Evolutionary conservation across 2,888 invertebrate species (phyloP).

Genomic region (Cheilosia grossa): DNA sequence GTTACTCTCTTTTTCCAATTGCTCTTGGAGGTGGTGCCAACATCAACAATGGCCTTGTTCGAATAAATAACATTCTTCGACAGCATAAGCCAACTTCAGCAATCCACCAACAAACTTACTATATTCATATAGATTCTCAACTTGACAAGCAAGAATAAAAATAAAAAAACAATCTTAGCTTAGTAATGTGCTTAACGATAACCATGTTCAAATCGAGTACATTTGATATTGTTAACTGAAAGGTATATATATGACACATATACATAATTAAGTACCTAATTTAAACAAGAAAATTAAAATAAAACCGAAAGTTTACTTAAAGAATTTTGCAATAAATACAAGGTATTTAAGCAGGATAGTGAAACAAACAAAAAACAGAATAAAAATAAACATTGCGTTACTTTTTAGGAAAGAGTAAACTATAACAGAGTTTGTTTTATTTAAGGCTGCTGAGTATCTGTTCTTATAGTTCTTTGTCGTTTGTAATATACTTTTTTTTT

Average conservation of each 20-base stretch:
- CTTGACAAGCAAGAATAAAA: conserved; percentile 46
- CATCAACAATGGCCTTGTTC: conserved; percentile 87
- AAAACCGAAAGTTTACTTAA: conserved; percentile 56
- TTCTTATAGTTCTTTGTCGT: not conserved
- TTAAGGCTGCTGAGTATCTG: conserved; percentile 45
- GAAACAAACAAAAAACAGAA: conserved; percentile 41
- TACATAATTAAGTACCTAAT: conserved; percentile 68
- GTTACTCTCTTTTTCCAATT: conserved; percentile 95
- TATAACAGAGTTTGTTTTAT: conserved; percentile 58
- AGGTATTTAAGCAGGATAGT: conserved; percentile 70
- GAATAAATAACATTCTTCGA: conserved; percentile 77
- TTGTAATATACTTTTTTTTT: not conserved
- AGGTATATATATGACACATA: conserved; percentile 64
- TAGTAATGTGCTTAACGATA: conserved; percentile 69
- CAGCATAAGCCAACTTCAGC: conserved; percentile 34
- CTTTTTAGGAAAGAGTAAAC: conserved; percentile 58
- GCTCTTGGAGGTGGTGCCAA: conserved; percentile 95
- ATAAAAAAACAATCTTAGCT: conserved; percentile 36
- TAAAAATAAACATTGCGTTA: conserved; percentile 52
- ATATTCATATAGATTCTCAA: conserved; percentile 65
- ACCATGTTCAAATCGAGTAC: conserved; percentile 69
- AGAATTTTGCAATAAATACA: conserved; percentile 71
- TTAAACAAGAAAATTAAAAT: conserved; percentile 6
- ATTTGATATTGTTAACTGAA: conserved; percentile 71
- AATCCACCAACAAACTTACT: conserved; percentile 55